Evolutionary conservation across 2,888 invertebrate species (phyloP).

Genomic region (Netelia fuscicornis): DNA sequence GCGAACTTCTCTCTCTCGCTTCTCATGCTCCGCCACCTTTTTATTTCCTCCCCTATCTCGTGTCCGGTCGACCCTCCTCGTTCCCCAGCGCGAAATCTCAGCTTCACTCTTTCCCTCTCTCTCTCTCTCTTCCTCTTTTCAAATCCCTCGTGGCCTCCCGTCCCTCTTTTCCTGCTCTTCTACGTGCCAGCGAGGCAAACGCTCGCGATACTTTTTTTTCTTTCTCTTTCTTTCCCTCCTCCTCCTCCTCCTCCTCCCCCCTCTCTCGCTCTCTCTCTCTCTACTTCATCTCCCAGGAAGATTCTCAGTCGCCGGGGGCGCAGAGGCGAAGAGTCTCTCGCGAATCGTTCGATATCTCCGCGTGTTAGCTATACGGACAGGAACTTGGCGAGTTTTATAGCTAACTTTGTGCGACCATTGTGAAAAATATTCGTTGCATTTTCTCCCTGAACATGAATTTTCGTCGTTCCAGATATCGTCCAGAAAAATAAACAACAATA

Average conservation of each 20-base stretch:
- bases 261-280: conserved; percentile 44
- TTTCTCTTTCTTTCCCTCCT: neutral
- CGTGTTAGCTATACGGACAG: conserved; percentile 32
- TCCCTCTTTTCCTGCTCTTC: conserved; percentile 18
- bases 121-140: conserved; percentile 38
- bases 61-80: conserved; percentile 64
- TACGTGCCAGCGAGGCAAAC: conserved; percentile 62
- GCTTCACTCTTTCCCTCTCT: conserved; percentile 15
- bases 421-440: conserved; percentile 5
- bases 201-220: conserved; percentile 54
- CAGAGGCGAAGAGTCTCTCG: conserved; percentile 26
- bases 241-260: neutral
- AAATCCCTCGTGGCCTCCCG: conserved; percentile 40
- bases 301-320: conserved; percentile 50
- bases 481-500: neutral
- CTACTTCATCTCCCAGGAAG: conserved; percentile 58
- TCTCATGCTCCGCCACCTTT: conserved; percentile 66
- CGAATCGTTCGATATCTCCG: conserved; percentile 68
- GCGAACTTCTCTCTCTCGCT: conserved; percentile 64
- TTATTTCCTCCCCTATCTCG: conserved; percentile 66
- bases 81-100: conserved; percentile 49
- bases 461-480: neutral
- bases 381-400: conserved; percentile 34
- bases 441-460: conserved; percentile 2
- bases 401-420: conserved; percentile 27